These are phyloP conservation scores for Drosophila longiperda DNA, from an alignment of 2,888 invertebrate species.

Conservation along the genomic window DNA sequence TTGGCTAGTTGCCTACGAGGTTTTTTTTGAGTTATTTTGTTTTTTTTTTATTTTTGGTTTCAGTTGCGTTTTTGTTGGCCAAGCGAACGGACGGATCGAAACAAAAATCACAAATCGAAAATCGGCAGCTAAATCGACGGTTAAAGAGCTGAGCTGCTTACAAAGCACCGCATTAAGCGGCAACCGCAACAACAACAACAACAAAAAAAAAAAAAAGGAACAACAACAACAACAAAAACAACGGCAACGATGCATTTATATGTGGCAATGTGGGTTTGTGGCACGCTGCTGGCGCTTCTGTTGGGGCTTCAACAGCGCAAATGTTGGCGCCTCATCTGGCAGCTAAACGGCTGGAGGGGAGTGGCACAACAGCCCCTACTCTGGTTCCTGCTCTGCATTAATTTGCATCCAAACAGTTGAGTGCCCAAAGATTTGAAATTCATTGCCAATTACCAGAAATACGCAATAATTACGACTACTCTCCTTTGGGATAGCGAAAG, in stretches of 20 bases:
- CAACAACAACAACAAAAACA: not conserved
- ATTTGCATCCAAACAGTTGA: constrained; percentile 82
- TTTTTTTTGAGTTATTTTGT: not conserved
- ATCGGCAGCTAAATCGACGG: not conserved
- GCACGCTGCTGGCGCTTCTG: constrained; percentile 57
- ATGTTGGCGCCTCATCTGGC: constrained; percentile 82
- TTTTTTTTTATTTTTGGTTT: constrained; percentile 6
- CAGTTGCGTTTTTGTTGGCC: constrained; percentile 54
- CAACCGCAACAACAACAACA: constrained; percentile 5
- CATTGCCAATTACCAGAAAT: not conserved
- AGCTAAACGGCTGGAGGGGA: constrained; percentile 81
- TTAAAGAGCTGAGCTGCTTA: constrained; percentile 54
- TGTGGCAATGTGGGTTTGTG: constrained; percentile 68
- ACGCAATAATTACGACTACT: no score
- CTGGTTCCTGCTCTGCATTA: constrained; percentile 77
- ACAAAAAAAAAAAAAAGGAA: not conserved
- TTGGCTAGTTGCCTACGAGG: constrained; percentile 1
- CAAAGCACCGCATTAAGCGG: constrained; percentile 63
- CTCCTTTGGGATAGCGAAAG: no score
- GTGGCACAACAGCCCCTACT: constrained; percentile 81
- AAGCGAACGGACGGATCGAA: constrained; percentile 52
- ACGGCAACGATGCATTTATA: constrained; percentile 55
- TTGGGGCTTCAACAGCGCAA: constrained; percentile 77
- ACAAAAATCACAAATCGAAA: constrained; percentile 11
- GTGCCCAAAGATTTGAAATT: constrained; percentile 24